These are phyloP conservation scores for Branchinecta sandiegonensis DNA, from an alignment of 2,888 invertebrate species.

Conservation along the genomic window DNA sequence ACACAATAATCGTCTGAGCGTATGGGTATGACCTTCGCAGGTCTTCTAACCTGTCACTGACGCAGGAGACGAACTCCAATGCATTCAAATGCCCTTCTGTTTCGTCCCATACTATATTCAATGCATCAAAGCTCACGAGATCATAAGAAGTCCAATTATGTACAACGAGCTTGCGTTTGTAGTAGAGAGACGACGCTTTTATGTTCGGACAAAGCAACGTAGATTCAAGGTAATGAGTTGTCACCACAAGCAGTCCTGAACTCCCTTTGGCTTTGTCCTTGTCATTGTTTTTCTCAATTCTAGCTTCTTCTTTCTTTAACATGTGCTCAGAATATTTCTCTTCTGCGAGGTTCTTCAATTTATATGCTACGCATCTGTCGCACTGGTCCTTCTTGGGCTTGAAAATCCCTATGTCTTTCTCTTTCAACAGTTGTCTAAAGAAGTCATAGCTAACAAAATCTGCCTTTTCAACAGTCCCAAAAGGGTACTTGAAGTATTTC, in stretches of 20 bases:
- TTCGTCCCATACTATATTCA: slow-evolving; percentile 11
- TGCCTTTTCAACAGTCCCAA: slow-evolving; percentile 8
- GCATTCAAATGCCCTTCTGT: background rate
- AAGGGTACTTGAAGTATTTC: slow-evolving; percentile 1
- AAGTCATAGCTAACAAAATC: slow-evolving; percentile 7
- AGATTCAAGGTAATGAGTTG: too few species aligned
- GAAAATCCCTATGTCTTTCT: background rate
- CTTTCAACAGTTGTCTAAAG: slow-evolving; percentile 9
- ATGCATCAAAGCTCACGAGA: slow-evolving; percentile 10
- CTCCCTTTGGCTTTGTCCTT: slow-evolving; percentile 6
- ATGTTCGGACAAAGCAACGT: slow-evolving; percentile 10
- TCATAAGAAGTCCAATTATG: slow-evolving; percentile 10
- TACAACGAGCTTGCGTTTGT: slow-evolving; percentile 10
- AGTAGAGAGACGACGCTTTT: background rate
- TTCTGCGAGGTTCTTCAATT: slow-evolving; percentile 4
- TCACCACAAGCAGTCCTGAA: background rate
- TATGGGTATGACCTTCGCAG: too few species aligned
- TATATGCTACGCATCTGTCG: background rate
- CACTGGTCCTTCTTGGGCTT: background rate
- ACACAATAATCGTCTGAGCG: too few species aligned
- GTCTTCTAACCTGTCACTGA: too few species aligned
- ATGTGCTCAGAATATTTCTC: background rate
- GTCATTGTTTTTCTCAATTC: background rate
- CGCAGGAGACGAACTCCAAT: too few species aligned
- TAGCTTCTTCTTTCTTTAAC: slow-evolving; percentile 4